Evolutionary conservation across 2,797 vertebrate species (phyloP).

Genomic region (Cirrhinus molitorella): DNA sequence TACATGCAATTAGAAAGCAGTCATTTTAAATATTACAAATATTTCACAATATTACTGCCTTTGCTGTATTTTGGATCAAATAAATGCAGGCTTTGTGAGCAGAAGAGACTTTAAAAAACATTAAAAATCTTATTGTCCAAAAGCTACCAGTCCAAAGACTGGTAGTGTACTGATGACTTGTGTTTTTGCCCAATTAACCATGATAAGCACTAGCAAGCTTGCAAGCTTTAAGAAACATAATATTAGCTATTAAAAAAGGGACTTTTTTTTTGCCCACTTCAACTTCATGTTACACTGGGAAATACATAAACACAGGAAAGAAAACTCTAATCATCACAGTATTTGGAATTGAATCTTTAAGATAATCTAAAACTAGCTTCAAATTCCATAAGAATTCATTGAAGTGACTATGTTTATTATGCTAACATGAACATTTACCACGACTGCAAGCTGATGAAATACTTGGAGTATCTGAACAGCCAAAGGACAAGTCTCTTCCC

Average conservation of each 20-base stretch:
- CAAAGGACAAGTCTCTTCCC: conserved; percentile 38
- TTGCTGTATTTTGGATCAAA: too few relatives aligned
- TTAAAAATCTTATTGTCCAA: too few relatives aligned
- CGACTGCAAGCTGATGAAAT: not conserved
- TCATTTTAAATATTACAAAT: too few relatives aligned
- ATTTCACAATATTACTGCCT: too few relatives aligned
- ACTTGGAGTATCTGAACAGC: conserved; percentile 3
- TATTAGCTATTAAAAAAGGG: not conserved
- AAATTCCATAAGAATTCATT: not conserved
- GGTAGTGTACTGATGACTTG: not conserved
- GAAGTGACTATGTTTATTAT: not conserved
- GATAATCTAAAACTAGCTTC: not conserved
- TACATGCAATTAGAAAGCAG: too few relatives aligned
- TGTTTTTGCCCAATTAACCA: not conserved
- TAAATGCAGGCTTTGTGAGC: too few relatives aligned
- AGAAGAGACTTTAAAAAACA: too few relatives aligned
- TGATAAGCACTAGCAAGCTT: not conserved
- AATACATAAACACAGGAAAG: not conserved
- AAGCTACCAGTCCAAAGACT: too few relatives aligned
- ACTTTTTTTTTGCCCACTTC: not conserved
- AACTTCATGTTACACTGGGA: not conserved
- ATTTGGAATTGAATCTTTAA: not conserved
- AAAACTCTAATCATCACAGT: not conserved
- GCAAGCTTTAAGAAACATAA: not conserved
- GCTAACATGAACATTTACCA: conserved; percentile 50